A percentile compares a stretch with the other conserved stretches of the same genome.
phyloP scores from a whole-genome alignment of 2,113 vertebrate species.

The Lutjanus erythropterus region DNA sequence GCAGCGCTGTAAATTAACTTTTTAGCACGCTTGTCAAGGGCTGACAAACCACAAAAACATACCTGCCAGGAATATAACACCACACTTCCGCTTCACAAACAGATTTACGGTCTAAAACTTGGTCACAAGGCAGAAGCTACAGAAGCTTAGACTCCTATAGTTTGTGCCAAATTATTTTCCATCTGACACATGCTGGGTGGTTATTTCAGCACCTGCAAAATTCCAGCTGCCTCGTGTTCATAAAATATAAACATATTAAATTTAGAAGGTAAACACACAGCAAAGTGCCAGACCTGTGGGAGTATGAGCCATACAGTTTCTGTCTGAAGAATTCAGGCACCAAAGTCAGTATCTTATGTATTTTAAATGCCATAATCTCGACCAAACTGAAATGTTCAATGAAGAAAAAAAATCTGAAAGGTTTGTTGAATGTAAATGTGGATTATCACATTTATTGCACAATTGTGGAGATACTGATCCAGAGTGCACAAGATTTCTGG shows the following conservation, averaged over 20 bases:
- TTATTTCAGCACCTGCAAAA: neutral
- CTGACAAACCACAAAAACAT: neutral
- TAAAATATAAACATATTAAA: neutral
- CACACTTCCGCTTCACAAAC: neutral
- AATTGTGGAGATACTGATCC: no score
- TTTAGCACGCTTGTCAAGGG: neutral
- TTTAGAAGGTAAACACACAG: neutral
- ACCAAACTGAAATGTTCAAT: no score
- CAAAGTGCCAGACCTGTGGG: neutral
- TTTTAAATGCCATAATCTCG: no score
- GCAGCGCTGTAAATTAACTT: neutral
- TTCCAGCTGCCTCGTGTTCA: neutral
- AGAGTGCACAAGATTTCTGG: no score
- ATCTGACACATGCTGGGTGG: neutral
- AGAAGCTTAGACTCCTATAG: neutral
- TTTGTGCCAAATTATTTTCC: neutral
- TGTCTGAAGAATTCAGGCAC: neutral
- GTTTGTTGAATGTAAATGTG: no score
- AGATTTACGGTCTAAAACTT: slow-evolving; percentile 12
- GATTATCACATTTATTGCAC: no score
- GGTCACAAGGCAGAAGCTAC: neutral
- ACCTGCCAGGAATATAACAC: neutral
- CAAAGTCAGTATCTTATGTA: neutral
- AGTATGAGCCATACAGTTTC: neutral
- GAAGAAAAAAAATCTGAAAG: no score